Evolutionary conservation across 2,888 invertebrate species (phyloP).

Genomic region (Neria commutata): DNA sequence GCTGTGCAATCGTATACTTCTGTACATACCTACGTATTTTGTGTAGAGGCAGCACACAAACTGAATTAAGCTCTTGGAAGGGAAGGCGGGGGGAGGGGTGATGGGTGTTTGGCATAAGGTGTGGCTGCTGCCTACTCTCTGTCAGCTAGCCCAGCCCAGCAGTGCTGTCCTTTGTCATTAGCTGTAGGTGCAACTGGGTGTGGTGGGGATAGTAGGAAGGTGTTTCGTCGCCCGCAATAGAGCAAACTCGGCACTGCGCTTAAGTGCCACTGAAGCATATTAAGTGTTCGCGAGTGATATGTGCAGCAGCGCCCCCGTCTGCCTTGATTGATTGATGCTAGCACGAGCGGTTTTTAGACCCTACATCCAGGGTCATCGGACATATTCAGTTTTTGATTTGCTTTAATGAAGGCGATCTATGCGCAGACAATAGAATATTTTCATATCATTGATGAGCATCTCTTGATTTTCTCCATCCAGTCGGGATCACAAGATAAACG

Average conservation of each 20-base stretch:
- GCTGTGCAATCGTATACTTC: slow-evolving; percentile 16
- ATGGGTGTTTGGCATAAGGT: too few species aligned
- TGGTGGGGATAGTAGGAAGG: background rate
- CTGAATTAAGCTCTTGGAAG: background rate
- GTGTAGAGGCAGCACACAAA: background rate
- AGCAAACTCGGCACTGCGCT: background rate
- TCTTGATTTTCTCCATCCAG: too few species aligned
- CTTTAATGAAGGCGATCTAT: too few species aligned
- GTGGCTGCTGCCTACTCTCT: too few species aligned
- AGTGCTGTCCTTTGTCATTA: too few species aligned
- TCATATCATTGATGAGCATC: too few species aligned
- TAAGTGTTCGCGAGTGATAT: background rate
- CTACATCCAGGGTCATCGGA: too few species aligned
- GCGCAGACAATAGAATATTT: too few species aligned
- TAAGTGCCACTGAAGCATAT: background rate
- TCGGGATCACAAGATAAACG: too few species aligned
- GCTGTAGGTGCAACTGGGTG: background rate
- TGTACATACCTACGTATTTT: slow-evolving; percentile 9
- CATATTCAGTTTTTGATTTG: too few species aligned
- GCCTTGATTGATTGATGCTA: slow-evolving; percentile 36
- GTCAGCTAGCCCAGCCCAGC: too few species aligned
- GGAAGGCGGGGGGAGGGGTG: background rate
- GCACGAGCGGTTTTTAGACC: too few species aligned
- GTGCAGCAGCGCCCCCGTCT: background rate
- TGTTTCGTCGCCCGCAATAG: background rate